Conservation (phyloP, 1,140 invertebrate genomes). For the Solenopsis invicta region DNA sequence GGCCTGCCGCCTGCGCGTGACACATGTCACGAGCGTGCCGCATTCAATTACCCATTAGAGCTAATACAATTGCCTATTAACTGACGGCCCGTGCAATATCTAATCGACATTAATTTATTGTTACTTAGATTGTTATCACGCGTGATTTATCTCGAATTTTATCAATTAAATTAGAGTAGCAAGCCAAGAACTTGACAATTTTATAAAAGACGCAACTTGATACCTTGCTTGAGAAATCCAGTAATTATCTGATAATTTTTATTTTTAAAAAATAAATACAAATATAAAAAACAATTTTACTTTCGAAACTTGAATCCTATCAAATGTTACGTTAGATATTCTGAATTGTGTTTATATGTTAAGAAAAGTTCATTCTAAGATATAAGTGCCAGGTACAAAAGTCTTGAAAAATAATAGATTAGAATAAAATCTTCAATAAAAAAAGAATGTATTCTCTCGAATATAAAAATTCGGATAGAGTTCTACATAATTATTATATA, state of each 20-base stretch:
- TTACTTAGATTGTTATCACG: neutral
- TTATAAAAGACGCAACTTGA: neutral
- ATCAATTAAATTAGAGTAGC: neutral
- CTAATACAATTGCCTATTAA: slow-evolving; percentile 51
- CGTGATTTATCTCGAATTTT: neutral
- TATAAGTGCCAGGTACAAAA: neutral
- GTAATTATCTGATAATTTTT: neutral
- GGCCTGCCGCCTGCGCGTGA: slow-evolving; percentile 1
- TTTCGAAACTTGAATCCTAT: neutral
- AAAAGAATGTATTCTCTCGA: neutral
- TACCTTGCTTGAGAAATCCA: neutral
- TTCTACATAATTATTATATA: neutral
- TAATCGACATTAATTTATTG: slow-evolving; percentile 25
- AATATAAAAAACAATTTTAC: neutral
- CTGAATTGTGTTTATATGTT: neutral
- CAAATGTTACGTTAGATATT: neutral
- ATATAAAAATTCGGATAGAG: neutral
- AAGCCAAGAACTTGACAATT: neutral
- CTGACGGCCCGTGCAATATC: neutral
- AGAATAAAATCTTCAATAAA: slow-evolving; percentile 1
- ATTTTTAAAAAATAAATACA: neutral
- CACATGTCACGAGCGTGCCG: slow-evolving; percentile 28
- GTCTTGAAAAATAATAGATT: neutral
- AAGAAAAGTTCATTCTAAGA: neutral
- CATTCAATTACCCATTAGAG: slow-evolving; percentile 37